Conservation (phyloP, 2,797 vertebrate genomes). For the Benthosema pterotum region DNA sequence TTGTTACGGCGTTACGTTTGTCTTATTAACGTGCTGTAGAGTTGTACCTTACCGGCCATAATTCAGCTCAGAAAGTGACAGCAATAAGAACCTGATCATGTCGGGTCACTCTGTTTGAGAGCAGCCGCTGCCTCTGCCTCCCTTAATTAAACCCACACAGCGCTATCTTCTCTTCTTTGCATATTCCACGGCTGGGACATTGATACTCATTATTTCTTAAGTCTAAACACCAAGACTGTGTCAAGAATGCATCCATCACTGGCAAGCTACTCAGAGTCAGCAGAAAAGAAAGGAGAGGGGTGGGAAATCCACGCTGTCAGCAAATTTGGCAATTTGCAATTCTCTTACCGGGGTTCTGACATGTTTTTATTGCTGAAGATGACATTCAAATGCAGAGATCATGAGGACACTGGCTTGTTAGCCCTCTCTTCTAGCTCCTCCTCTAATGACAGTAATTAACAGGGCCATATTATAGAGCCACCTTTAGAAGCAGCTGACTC, state of each 20-base stretch:
- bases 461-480: slow-evolving; percentile 88
- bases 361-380: slow-evolving; percentile 93
- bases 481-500: slow-evolving; percentile 85
- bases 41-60: slow-evolving; percentile 78
- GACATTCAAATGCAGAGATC: slow-evolving; percentile 96
- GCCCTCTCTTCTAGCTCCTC: slow-evolving; percentile 79
- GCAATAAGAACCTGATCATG: slow-evolving; percentile 98
- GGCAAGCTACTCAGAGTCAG: slow-evolving; percentile 89
- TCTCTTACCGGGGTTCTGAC: slow-evolving; percentile 88
- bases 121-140: slow-evolving; percentile 86
- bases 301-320: slow-evolving; percentile 87
- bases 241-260: slow-evolving; percentile 99
- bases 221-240: slow-evolving; percentile 99
- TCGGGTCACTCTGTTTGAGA: slow-evolving; percentile 92
- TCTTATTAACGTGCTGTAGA: slow-evolving; percentile 74
- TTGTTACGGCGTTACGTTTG: slow-evolving; percentile 65
- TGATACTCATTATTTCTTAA: slow-evolving; percentile 99
- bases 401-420: slow-evolving; percentile 92
- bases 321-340: slow-evolving; percentile 96
- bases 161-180: slow-evolving; percentile 93
- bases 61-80: slow-evolving; percentile 88
- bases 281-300: slow-evolving; percentile 57
- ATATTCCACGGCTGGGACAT: slow-evolving; percentile 97
- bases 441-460: slow-evolving; percentile 98
- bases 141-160: slow-evolving; percentile 98